Evolutionary conservation across 2,797 vertebrate genomes (phyloP).

Genomic region (Sebastes trivittatus): DNA sequence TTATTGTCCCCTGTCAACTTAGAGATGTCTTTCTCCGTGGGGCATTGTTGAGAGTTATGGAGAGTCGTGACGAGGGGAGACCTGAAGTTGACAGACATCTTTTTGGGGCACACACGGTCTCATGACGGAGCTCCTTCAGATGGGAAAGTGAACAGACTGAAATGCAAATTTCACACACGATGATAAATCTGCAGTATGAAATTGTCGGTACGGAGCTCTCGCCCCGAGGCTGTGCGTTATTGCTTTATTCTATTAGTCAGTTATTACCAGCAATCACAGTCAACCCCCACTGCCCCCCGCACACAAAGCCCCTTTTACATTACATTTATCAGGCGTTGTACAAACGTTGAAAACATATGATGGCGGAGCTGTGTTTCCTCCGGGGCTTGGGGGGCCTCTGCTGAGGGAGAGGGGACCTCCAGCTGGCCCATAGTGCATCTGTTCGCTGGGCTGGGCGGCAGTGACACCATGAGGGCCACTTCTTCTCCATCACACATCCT

Average conservation of each 20-base stretch:
- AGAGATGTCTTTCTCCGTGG: slow-evolving; percentile 47
- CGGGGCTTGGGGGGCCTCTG: slow-evolving; percentile 68
- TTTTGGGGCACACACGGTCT: slow-evolving; percentile 43
- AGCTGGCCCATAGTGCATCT: slow-evolving; percentile 83
- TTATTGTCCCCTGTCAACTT: slow-evolving; percentile 59
- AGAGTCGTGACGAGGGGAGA: slow-evolving; percentile 50
- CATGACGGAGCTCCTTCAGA: slow-evolving; percentile 77
- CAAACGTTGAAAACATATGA: slow-evolving; percentile 84
- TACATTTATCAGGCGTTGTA: slow-evolving; percentile 86
- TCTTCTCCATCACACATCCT: slow-evolving; percentile 46
- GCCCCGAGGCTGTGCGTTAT: slow-evolving; percentile 83
- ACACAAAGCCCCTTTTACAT: slow-evolving; percentile 81
- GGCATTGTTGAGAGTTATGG: slow-evolving; percentile 58
- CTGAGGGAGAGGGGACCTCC: slow-evolving; percentile 64
- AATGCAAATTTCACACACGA: slow-evolving; percentile 83
- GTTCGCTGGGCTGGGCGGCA: slow-evolving; percentile 70
- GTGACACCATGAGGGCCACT: slow-evolving; percentile 77
- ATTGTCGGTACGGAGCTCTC: slow-evolving; percentile 78
- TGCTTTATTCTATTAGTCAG: slow-evolving; percentile 90
- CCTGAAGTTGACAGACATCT: slow-evolving; percentile 61
- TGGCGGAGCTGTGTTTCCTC: slow-evolving; percentile 79
- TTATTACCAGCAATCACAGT: slow-evolving; percentile 88
- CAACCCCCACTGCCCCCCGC: slow-evolving; percentile 73
- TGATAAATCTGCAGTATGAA: slow-evolving; percentile 86
- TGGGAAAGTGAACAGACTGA: slow-evolving; percentile 80